Percentiles rank a stretch among this genome's conserved stretches.
Evolutionary conservation across 2,797 vertebrate genomes (phyloP).

Genomic region (Macroramphosus scolopax): DNA sequence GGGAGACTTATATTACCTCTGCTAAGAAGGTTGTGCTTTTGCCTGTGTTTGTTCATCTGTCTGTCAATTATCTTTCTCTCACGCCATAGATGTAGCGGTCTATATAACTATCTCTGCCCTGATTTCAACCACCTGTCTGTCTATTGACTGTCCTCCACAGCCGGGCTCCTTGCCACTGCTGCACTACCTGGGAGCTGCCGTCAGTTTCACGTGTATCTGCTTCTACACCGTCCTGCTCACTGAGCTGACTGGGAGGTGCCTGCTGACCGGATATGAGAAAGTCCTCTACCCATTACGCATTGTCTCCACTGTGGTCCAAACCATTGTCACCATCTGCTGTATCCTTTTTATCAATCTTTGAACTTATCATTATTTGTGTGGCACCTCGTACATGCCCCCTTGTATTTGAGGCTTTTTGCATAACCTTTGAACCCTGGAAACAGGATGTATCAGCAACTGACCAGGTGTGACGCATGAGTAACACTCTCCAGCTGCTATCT

Average conservation of each 20-base stretch:
- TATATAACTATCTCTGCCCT: background rate
- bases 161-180: conserved; percentile 54
- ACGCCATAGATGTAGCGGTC: too few relatives aligned
- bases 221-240: conserved; percentile 77
- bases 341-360: conserved; percentile 67
- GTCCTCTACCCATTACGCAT: conserved; percentile 71
- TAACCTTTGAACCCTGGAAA: background rate
- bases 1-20: too few relatives aligned
- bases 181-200: conserved; percentile 77
- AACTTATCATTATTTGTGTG: background rate
- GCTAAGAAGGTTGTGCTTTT: too few relatives aligned
- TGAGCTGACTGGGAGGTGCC: conserved; percentile 66
- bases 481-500: conserved; percentile 13
- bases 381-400: too few relatives aligned
- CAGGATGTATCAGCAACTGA: background rate
- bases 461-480: background rate
- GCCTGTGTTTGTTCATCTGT: too few relatives aligned
- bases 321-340: conserved; percentile 73
- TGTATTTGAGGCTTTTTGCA: too few relatives aligned
- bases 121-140: background rate
- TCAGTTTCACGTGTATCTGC: conserved; percentile 76
- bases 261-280: conserved; percentile 70
- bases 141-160: conserved; percentile 59
- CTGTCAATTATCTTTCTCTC: too few relatives aligned
- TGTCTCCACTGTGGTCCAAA: conserved; percentile 56